Base-by-base conservation (phyloP, 1,140 invertebrate species). In the Ridgeia piscesae region DNA sequence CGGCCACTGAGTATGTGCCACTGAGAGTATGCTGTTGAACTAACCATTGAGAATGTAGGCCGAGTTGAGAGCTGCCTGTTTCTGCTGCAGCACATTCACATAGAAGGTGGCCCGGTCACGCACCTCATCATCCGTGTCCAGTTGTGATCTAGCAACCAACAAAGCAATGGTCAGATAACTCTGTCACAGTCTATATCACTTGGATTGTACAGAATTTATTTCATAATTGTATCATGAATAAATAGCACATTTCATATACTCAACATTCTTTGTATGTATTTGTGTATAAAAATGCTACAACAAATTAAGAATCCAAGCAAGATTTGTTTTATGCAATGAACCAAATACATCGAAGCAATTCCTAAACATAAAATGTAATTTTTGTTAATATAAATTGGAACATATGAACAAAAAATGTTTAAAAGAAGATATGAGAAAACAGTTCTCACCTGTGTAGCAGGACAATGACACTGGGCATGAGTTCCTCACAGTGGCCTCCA, bases 61-160 rank as follows among this genome's bases (percentile, higher is more conserved):
- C 93, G 98, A 98, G 93, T 98, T 98, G 2, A 99, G 95, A 21
- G 95, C 94, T 34, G 96, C 96, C 94, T 97, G 97, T 91, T 97
- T 96, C 93, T 97, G 96, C 93, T 97, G 97, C 4, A 99, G 96
- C 93, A 99, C 97, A 48, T 97, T 97, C 92, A 98, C 97, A 96
- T 99, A 99, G 95, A 99, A 99, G 0, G 99, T 99, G n/a, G 99
- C 99, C 91, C 99, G 96, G 96, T 99, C 99, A 35, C 99, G 96
- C 0, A 99, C 99, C 96, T 99, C 99, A 96, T 99, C 99, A 95
- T 99, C 99, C 0, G 98, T 97, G 95, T 99, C 99, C 96, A 99
- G 97, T 95, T 99, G 98, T 95, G 99, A 99, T 14, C 99, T 97
- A 27, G 97, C 97, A 34, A 42, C 33, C 92, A 91, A 33, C 58